These are phyloP conservation scores for Lepidocyrtinus sp. DNA, from an alignment of 2,888 invertebrate genomes.

Conservation along the genomic window DNA sequence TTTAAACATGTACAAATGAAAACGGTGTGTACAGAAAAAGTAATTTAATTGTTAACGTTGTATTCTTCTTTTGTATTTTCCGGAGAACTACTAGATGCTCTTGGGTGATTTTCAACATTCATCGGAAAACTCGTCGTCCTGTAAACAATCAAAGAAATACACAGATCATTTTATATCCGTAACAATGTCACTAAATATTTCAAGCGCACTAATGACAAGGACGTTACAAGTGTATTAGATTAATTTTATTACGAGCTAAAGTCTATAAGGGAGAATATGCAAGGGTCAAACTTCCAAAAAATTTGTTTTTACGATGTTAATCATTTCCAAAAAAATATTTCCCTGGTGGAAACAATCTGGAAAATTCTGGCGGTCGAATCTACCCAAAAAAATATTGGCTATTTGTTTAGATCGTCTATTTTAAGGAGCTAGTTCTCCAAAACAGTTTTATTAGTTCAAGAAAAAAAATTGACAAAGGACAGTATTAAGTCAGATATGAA, in stretches of 20 bases:
- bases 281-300: conserved; percentile 50
- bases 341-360: background rate
- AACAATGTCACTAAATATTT: too few species aligned
- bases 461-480: too few species aligned
- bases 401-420: too few species aligned
- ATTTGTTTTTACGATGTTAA: conserved; percentile 26
- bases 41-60: conserved; percentile 25
- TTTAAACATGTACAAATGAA: conserved; percentile 37
- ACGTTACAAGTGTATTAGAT: too few species aligned
- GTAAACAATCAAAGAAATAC: conserved; percentile 43
- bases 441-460: too few species aligned
- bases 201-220: too few species aligned
- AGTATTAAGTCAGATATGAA: too few species aligned
- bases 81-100: conserved; percentile 50
- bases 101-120: conserved; percentile 67
- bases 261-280: conserved; percentile 17
- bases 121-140: conserved; percentile 69
- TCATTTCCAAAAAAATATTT: background rate
- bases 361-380: background rate
- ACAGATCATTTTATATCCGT: too few species aligned
- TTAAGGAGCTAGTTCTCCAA: too few species aligned
- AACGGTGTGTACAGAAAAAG: conserved; percentile 35
- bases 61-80: conserved; percentile 18
- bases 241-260: too few species aligned
- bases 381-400: too few species aligned